Evolutionary conservation across 2,113 vertebrate genomes (phyloP).

Genomic region (Bufo bufo): DNA sequence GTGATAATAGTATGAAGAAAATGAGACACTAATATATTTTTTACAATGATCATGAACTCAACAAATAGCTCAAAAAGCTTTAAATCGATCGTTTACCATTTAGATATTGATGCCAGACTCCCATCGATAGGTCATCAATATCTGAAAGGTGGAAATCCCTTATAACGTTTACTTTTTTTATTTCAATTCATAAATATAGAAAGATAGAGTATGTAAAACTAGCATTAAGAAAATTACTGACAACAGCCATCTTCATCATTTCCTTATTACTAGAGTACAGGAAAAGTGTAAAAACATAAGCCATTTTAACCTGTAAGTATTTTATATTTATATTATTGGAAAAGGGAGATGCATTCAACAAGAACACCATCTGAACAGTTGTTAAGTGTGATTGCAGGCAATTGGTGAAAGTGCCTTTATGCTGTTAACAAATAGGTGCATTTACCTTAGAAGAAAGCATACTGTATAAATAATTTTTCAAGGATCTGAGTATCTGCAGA

Average conservation of each 20-base stretch:
- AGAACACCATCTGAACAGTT: not conserved
- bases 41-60: too few species aligned
- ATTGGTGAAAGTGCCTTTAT: conserved; percentile 17
- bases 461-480: not conserved
- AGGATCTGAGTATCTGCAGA: not conserved
- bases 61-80: too few species aligned
- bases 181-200: too few species aligned
- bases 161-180: too few species aligned
- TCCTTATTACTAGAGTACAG: not conserved
- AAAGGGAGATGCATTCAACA: not conserved
- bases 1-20: too few species aligned
- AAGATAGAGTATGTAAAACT: not conserved
- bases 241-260: not conserved
- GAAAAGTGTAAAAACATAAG: not conserved
- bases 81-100: too few species aligned
- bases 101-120: too few species aligned
- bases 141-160: too few species aligned
- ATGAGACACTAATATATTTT: too few species aligned
- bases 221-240: not conserved
- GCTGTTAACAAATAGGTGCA: conserved; percentile 13
- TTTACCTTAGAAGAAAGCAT: not conserved
- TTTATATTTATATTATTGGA: not conserved
- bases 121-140: too few species aligned
- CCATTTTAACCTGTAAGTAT: not conserved
- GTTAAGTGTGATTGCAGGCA: conserved; percentile 9